Base-by-base conservation (phyloP, 2,888 invertebrate genomes). In the Brenthis hecate region DNA sequence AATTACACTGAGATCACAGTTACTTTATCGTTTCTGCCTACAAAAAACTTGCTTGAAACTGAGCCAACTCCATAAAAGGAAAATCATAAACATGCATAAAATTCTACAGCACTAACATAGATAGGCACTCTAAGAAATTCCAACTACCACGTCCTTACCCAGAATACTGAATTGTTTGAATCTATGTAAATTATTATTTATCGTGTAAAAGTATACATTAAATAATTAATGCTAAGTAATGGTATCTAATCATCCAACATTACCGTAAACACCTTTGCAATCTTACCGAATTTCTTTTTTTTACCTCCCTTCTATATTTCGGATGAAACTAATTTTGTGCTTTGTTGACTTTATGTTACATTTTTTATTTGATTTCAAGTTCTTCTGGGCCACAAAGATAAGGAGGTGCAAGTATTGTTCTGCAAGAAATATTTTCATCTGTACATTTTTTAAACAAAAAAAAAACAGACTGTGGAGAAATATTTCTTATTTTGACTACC, bases 321-420 rank as follows among this genome's bases (percentile, higher is more conserved):
- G 85, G 83, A 85, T 87, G 85, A 89, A 90, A 88, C 89, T 89
- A 90, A 90, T 90, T 90, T 90, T 88, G 86, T 88, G 89, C 87
- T 86, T 89, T 90, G 89, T 89, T 90, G 89, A 86, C 82, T 88
- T 82, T 82, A 82, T 83, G 83, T 87, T 87, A 87, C 86, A 87
- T 86, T 87, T 87, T 86, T 81, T 84, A 85, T 87, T 82, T 81
- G 83, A 84, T 84, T 85, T 79, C 79, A 70, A 72, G 66, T 66
- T 19, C 0, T 19, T 19, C 73, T 71, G 75, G 72, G 76, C 69
- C 74, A 65, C 56, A 32, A 58, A 61, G 77, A 78, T 77, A 77
- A 76, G 74, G 68, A 67, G 62, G 54, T 32, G 4, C 13, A 11
- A 51, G 50, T 66, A 32, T 66, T 36, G n/a, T 58, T 66, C 8